These are phyloP conservation scores for Callosobruchus maculatus DNA, from an alignment of 2,888 invertebrate species.

Conservation along the genomic window DNA sequence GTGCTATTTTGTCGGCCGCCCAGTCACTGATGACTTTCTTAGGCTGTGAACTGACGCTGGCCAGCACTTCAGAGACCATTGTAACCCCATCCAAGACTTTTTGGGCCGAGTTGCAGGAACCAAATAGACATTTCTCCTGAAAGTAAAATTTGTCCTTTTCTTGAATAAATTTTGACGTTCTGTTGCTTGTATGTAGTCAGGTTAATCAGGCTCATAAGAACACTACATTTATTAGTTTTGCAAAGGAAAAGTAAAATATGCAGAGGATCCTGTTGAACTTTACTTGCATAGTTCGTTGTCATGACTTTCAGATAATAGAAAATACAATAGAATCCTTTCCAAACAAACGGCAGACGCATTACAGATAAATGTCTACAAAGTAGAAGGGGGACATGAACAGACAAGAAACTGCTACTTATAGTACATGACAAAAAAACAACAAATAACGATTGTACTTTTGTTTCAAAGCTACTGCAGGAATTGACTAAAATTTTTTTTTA, in stretches of 20 bases:
- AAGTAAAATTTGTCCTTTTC: constrained; percentile 42
- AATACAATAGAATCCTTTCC: no score
- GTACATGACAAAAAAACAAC: no score
- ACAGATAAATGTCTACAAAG: no score
- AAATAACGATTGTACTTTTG: no score
- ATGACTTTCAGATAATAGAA: no score
- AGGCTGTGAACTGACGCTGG: constrained; percentile 67
- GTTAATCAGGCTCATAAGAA: constrained; percentile 26
- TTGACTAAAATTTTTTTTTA: no score
- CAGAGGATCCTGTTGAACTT: no score
- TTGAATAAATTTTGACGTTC: constrained; percentile 17
- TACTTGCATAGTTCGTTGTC: no score
- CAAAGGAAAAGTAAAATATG: neutral
- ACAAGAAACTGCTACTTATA: no score
- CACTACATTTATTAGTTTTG: constrained; percentile 13
- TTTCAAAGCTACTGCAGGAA: no score
- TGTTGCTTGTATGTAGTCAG: neutral
- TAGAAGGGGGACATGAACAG: no score
- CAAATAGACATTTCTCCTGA: constrained; percentile 42
- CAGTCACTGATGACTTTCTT: constrained; percentile 65
- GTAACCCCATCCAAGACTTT: constrained; percentile 59
- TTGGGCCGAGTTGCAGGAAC: constrained; percentile 45
- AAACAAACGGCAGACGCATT: no score
- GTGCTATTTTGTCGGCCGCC: constrained; percentile 76
- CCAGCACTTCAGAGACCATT: constrained; percentile 57